These are phyloP conservation scores for Koerneria pararmatus DNA, from an alignment of 2,888 invertebrate species.

Conservation along the genomic window DNA sequence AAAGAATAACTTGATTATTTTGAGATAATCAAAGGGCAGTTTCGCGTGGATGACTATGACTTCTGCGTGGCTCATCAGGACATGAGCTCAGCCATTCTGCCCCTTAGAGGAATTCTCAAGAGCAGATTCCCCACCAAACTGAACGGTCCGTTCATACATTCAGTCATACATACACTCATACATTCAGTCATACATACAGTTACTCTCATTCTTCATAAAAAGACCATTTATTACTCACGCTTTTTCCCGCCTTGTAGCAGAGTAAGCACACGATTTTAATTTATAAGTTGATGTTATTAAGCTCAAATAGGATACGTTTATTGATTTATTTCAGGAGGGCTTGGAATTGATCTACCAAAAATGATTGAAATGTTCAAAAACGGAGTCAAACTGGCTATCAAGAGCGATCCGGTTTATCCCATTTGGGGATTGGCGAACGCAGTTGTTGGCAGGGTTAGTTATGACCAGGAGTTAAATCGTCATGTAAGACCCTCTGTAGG, in stretches of 20 bases:
- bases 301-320: too few species aligned
- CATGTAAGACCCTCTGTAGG: background rate
- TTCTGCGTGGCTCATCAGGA: constrained; percentile 55
- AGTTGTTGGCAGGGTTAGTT: constrained; percentile 48
- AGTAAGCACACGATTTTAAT: too few species aligned
- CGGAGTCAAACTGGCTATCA: constrained; percentile 51
- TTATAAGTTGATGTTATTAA: too few species aligned
- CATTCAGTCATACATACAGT: background rate
- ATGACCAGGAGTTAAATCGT: background rate
- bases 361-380: constrained; percentile 52
- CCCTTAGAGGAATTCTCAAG: constrained; percentile 53
- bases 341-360: constrained; percentile 49
- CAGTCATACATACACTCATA: background rate
- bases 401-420: constrained; percentile 49
- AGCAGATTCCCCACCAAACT: constrained; percentile 54
- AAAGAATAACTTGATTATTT: background rate
- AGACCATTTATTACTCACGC: too few species aligned
- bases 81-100: constrained; percentile 49
- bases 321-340: constrained; percentile 35
- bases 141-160: constrained; percentile 41
- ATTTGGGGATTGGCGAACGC: constrained; percentile 53
- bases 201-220: too few species aligned
- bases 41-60: constrained; percentile 56
- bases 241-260: too few species aligned
- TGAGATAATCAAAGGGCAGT: constrained; percentile 56